A percentile compares a stretch with the other conserved stretches of the same genome.
Conservation (phyloP, 2,113 vertebrate species). For the Electrona antarctica region DNA sequence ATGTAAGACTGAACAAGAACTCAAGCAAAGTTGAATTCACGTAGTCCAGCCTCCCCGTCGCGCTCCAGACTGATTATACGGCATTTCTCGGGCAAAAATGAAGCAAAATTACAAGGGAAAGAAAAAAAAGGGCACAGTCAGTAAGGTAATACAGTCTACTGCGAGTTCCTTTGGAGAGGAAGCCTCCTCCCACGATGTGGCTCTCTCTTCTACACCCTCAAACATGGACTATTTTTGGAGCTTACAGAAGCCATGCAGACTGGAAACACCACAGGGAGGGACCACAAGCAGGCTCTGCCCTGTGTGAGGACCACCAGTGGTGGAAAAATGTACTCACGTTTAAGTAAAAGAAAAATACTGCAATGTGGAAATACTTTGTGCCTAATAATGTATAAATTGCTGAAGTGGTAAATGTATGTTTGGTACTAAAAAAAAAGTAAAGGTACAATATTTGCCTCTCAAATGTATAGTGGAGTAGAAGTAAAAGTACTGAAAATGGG, state of each 20-base stretch:
- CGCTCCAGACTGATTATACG: neutral
- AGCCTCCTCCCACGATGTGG: slow-evolving; percentile 30
- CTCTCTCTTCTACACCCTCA: neutral
- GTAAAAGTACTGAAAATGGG: no score
- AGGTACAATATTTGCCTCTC: no score
- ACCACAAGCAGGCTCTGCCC: neutral
- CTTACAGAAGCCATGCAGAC: slow-evolving; percentile 11
- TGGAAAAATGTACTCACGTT: no score
- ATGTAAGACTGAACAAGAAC: no score
- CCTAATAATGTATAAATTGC: no score
- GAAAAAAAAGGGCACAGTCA: slow-evolving; percentile 8
- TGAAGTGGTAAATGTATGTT: no score
- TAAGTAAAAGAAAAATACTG: no score
- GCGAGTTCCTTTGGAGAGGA: slow-evolving; percentile 7
- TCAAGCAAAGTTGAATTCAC: no score
- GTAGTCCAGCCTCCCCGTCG: neutral
- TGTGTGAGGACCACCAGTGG: slow-evolving; percentile 12
- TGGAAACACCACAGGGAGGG: slow-evolving; percentile 46
- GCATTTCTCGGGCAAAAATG: neutral
- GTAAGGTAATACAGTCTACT: slow-evolving; percentile 8
- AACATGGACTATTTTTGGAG: slow-evolving; percentile 44
- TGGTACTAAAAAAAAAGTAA: no score
- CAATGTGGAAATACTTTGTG: no score
- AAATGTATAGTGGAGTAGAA: no score
- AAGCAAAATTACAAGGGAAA: slow-evolving; percentile 42